Base-by-base conservation (phyloP, 2,113 vertebrate genomes). In the Clinocottus analis region DNA sequence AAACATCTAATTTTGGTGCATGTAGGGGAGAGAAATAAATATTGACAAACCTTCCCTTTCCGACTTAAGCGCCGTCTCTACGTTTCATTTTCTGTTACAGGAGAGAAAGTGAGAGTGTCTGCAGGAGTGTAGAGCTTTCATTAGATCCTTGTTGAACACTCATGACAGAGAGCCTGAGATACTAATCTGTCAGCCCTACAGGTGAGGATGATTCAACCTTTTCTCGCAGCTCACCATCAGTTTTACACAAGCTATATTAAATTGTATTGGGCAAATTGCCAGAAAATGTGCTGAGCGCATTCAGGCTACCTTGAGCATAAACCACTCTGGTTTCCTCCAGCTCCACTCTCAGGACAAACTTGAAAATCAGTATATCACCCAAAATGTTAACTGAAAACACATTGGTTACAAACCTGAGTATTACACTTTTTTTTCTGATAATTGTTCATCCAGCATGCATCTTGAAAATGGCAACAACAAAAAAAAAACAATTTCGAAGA, bases 1-100 rank as follows among this genome's bases (percentile, higher is more conserved):
- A 27, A 39, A 25, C 65, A 59, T 67, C 27, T 33, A 23, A 75
- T 47, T 75, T 49, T 25, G 33, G n/a, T 29, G 27, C 29, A 47
- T n/a, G 37, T 39, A 59, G 41, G 73, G 29, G 39, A 87, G 85
- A 80, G 76, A 87, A 82, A 84, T 76, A 85, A 82, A 87, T 85
- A 87, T 76, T 61, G 75, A 79, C 73, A 80, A 74, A 78, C 35
- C 23, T 69, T 63, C 31, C 21, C 29, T 27, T 21, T 59, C 11
- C 60, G 70, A 55, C n/a, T 66, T 47, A 11, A 12, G 60, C n/a
- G 49, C 45, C 8, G 25, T 23, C 37, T 75, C 29, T 1, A 13
- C 0, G n/a, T 49, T 35, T 79, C 37, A 45, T 12, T 60, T 79
- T 67, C 35, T 43, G 45, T 55, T 33, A 47, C 33, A 27, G 31